Evolutionary conservation across 2,888 invertebrate genomes (phyloP), one percentile per base, ranked within the genome.

Genomic region (Crepidodera aurea): DNA sequence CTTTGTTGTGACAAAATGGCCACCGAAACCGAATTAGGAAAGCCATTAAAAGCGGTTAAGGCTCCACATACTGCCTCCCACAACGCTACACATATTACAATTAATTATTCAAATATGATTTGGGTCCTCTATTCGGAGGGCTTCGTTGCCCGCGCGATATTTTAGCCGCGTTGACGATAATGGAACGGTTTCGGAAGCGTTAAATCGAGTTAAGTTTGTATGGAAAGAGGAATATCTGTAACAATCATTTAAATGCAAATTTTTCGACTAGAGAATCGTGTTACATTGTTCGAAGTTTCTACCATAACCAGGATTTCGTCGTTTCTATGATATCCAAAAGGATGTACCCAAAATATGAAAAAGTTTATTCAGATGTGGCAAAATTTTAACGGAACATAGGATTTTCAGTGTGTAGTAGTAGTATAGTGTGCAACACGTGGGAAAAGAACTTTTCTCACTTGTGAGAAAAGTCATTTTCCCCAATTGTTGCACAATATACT

Each of bases 21-120:
- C 13, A 37, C 37, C n/a, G 7, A 37, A 37, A 13, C 37, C 4
- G 12, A 12, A 13, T 37, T 37, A 32, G 2, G 37, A 10, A 37
- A 15, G 13, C 37, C 37, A 13, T 15, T 15, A 15, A 37, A 37
- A 37, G 32, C 32, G 32, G 32, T 32, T 32, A 10, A n/a, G 32
- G 2, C n/a, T 32, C 8, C 32, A 32, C 32, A n/a, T 32, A 10
- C 10, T 10, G 7, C 32, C 12, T 2, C 10, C 37, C 37, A 37
- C 37, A 12, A 13, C 3, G 1, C 46, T 22, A 27, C 46, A 46
- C 25, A 27, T 46, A 18, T 15, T 46, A 46, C 19, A 46, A 46
- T 46, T 46, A 46, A 46, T 46, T 22, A 46, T 46, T 46, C 46
- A 46, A 46, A 46, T 46, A 46, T 46, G 13, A 46, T 46, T 46